Evolutionary conservation across 2,888 invertebrate genomes (phyloP), one percentile per base, ranked within the genome.

Genomic region (Anodontia alba): DNA sequence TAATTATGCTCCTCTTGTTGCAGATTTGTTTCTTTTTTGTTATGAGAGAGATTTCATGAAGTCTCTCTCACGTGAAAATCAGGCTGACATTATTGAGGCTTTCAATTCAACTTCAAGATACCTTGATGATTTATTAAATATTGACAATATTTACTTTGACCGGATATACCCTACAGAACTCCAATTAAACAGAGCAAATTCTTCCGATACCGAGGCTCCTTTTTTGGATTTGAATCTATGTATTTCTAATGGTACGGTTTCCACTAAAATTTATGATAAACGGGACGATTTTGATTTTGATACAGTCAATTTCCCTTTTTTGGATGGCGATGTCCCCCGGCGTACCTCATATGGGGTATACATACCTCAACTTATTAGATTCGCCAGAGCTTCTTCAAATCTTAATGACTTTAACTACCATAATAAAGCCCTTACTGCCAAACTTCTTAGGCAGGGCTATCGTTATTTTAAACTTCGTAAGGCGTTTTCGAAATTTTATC

Each of bases 401-500:
- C 42, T 42, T 29, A 7, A 12, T 26, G 69, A 69, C 15, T 69
- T 69, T 17, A 69, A 69, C 26, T 2, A 1, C 20, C 69, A 26
- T 5, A 69, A 69, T 8, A n/a, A n/a, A n/a, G n/a, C n/a, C n/a
- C n/a, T n/a, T n/a, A 43, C 3, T 15, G 7, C 46, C 10, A 38
- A 69, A 43, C 69, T 42, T 29, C 69, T 69, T 15, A 36, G 17
- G 17, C 67, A 67, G 33, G 33, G 67, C 36, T 33, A 67, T 23
- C 8, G 67, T 2, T 67, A 38, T 67, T 5, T 33, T 67, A 69
- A 38, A 26, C 43, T 69, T 26, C 42, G 69, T 20, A 69, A 69
- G 20, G 42, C 69, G n/a, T 43, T 69, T 69, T 69, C 69, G 2
- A 69, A 69, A 12, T 69, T 69, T 69, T 69, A 69, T 69, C 43